Evolutionary conservation across 1,140 invertebrate species (phyloP).

Genomic region (Drosophila grimshawi): DNA sequence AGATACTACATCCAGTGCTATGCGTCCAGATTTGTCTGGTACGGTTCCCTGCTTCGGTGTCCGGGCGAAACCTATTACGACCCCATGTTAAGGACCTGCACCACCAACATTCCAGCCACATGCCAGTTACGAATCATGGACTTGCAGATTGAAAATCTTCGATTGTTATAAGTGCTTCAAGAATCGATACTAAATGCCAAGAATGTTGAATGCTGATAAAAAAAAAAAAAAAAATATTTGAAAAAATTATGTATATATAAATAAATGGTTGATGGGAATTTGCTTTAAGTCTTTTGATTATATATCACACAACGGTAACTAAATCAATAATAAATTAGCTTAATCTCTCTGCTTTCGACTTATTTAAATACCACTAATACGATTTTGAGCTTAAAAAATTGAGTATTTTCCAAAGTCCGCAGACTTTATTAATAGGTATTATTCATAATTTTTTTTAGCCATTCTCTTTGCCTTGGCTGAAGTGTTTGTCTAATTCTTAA

Average conservation of each 20-base stretch:
- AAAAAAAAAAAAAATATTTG: too few species aligned
- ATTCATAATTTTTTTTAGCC: slow-evolving; percentile 58
- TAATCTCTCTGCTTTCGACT: neutral
- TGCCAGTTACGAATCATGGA: slow-evolving; percentile 28
- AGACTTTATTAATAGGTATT: slow-evolving; percentile 53
- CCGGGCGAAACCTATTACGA: slow-evolving; percentile 57
- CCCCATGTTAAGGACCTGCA: slow-evolving; percentile 23
- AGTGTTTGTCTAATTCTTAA: slow-evolving; percentile 67
- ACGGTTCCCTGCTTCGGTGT: slow-evolving; percentile 42
- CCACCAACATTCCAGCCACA: slow-evolving; percentile 28
- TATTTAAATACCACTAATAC: neutral
- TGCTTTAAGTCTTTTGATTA: too few species aligned
- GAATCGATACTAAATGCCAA: too few species aligned
- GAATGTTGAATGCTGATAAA: neutral
- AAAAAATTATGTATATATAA: too few species aligned
- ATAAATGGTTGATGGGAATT: too few species aligned
- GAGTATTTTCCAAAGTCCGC: neutral
- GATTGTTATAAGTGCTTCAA: neutral
- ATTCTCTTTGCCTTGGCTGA: slow-evolving; percentile 38
- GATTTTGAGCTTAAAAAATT: neutral
- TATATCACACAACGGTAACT: too few species aligned
- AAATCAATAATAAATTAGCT: too few species aligned
- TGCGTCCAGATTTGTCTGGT: slow-evolving; percentile 2
- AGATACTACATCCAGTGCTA: slow-evolving; percentile 50
- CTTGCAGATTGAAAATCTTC: slow-evolving; percentile 11